These are phyloP conservation scores for Lymantria monacha DNA, from an alignment of 2,888 invertebrate genomes.

Conservation along the genomic window DNA sequence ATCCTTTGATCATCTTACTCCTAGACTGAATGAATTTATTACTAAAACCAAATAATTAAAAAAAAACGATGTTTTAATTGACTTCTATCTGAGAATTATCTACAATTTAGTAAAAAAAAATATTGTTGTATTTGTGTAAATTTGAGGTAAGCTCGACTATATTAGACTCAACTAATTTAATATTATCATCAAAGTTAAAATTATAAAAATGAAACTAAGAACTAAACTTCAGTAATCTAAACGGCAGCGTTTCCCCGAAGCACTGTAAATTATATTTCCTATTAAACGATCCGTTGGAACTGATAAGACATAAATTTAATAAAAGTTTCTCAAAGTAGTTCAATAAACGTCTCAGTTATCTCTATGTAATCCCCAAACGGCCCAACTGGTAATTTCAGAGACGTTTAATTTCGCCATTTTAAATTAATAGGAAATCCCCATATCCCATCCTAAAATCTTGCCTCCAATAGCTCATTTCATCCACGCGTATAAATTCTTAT, in stretches of 20 bases:
- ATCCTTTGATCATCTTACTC: too few species aligned
- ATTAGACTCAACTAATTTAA: not conserved
- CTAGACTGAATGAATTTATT: too few species aligned
- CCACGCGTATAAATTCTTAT: slow-evolving; percentile 61
- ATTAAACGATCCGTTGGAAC: slow-evolving; percentile 38
- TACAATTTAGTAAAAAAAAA: too few species aligned
- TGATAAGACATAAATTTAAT: slow-evolving; percentile 50
- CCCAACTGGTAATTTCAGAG: slow-evolving; percentile 57
- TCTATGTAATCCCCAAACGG: slow-evolving; percentile 58
- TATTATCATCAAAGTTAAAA: slow-evolving; percentile 3
- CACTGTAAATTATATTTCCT: slow-evolving; percentile 45
- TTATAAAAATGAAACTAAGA: slow-evolving; percentile 13
- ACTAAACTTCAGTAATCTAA: slow-evolving; percentile 23
- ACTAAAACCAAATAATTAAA: too few species aligned
- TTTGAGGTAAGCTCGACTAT: too few species aligned
- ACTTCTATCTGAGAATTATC: too few species aligned
- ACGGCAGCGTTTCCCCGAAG: slow-evolving; percentile 16
- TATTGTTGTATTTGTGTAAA: too few species aligned
- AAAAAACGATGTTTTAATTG: too few species aligned
- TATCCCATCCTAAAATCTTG: slow-evolving; percentile 56
- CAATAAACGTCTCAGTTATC: slow-evolving; percentile 61
- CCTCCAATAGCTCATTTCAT: slow-evolving; percentile 46
- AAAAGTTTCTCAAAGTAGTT: slow-evolving; percentile 55
- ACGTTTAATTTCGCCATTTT: slow-evolving; percentile 69
- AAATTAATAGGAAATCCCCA: slow-evolving; percentile 64